Base-by-base conservation (phyloP, 2,888 invertebrate species). In the Thereva unica region DNA sequence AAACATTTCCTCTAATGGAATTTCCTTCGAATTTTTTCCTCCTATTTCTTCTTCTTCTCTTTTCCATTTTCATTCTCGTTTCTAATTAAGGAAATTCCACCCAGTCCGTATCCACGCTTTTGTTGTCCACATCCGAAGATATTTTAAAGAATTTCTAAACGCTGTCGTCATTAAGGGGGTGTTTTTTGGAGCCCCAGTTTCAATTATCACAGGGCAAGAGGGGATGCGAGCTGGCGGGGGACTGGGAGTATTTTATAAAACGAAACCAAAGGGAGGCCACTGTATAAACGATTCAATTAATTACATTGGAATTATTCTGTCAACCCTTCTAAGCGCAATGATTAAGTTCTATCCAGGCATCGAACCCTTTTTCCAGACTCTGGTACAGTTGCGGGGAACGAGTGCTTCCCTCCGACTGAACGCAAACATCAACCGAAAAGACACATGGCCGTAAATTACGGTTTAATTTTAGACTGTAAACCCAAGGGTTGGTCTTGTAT, bases 401-500 rank as follows among this genome's bases (percentile, higher is more conserved):
- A 34, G 9, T n/a, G 38, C 38, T 40, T 52, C 23, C 53, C 53
- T 23, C n/a, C 10, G 23, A 53, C 23, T 38, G n/a, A 38, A 40
- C 8, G 4, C 5, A 38, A 7, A 40, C 38, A 38, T 35, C 38
- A 10, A 38, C 53, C 53, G 53, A 40, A 63, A 67, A 59, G 55
- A 67, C 64, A 67, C 67, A 67, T 67, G 67, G 67, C 64, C 67
- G 64, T 67, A 67, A 67, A 67, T 67, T 67, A 64, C 63, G 64
- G 56, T 67, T 67, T 67, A 67, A 67, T 67, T 67, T 63, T 64
- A 67, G 63, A 53, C 41, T 56, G 64, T 56, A 64, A 53, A 67
- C 63, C 55, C 67, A 63, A 63, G 67, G 63, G 61, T 59, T 54
- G 55, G 45, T 12, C 63, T 34, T 40, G 50, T 23, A 34, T 37